Percentiles rank a stretch among this genome's conserved stretches.
These are phyloP conservation scores for Atta colombica DNA, from an alignment of 1,140 invertebrate species.

Conservation along the genomic window DNA sequence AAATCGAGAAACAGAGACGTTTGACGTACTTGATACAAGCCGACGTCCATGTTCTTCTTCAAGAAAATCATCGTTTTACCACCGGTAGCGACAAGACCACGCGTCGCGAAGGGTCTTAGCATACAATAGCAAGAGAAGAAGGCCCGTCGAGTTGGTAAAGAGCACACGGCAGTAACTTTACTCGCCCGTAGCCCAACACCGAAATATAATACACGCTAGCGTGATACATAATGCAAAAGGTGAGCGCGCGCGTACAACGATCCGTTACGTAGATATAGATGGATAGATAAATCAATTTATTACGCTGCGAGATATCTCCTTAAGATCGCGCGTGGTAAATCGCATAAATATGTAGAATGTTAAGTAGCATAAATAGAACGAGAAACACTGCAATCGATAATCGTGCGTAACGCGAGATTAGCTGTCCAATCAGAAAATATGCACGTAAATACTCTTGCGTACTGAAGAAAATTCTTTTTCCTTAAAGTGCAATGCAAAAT, in stretches of 20 bases:
- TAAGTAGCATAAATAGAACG: conserved; percentile 40
- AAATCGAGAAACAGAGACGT: conserved; percentile 57
- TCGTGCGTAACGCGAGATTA: conserved; percentile 37
- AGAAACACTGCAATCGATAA: conserved; percentile 53
- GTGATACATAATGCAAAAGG: conserved; percentile 64
- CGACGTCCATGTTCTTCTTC: conserved; percentile 41
- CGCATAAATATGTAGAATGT: conserved; percentile 55
- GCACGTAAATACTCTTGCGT: background rate
- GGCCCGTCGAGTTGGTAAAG: conserved; percentile 40
- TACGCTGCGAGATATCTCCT: conserved; percentile 51
- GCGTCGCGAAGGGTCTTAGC: conserved; percentile 63
- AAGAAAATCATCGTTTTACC: conserved; percentile 48
- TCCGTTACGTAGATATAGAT: conserved; percentile 58
- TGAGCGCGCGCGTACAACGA: conserved; percentile 50
- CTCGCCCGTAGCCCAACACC: conserved; percentile 44
- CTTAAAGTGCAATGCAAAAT: conserved; percentile 1
- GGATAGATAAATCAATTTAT: conserved; percentile 64
- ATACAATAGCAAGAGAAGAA: conserved; percentile 64
- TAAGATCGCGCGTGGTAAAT: conserved; percentile 39
- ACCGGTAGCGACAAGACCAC: conserved; percentile 57
- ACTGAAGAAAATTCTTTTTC: background rate
- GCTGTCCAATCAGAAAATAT: conserved; percentile 8
- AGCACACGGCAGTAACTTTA: conserved; percentile 56
- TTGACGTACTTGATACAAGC: conserved; percentile 45
- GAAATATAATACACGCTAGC: conserved; percentile 58